Percentiles rank a stretch among this genome's conserved stretches.
These are phyloP conservation scores for Mus caroli DNA, from an alignment of 2,797 vertebrate genomes.

Conservation along the genomic window DNA sequence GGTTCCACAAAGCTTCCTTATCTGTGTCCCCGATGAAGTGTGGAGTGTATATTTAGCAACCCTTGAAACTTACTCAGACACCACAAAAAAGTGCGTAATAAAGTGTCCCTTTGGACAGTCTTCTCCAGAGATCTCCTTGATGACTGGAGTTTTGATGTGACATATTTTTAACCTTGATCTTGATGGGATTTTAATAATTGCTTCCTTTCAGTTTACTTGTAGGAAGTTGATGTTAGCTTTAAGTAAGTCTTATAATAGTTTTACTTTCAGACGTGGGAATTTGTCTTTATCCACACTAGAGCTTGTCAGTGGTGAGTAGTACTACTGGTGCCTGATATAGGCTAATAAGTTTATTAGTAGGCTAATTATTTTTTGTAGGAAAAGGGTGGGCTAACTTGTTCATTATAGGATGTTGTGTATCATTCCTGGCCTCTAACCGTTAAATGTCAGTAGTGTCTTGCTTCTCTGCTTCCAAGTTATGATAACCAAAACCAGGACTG, in stretches of 20 bases:
- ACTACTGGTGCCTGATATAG: background rate
- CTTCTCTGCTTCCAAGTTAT: background rate
- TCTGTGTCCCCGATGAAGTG: constrained; percentile 32
- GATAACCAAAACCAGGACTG: background rate
- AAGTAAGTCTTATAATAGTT: constrained; percentile 43
- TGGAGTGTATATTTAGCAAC: background rate
- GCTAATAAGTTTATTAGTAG: background rate
- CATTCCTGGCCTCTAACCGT: background rate
- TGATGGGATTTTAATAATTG: constrained; percentile 55
- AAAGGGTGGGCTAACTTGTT: background rate
- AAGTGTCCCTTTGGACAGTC: background rate
- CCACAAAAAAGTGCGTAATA: background rate
- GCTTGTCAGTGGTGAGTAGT: background rate
- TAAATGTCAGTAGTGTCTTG: constrained; percentile 2
- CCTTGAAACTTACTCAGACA: constrained; percentile 26
- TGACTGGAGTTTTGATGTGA: constrained; percentile 20
- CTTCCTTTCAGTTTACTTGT: constrained; percentile 62
- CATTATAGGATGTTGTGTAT: background rate
- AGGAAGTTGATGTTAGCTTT: constrained; percentile 25
- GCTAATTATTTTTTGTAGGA: background rate
- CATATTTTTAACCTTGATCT: constrained; percentile 41
- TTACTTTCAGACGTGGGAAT: constrained; percentile 31
- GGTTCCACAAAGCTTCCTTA: background rate
- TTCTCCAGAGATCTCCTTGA: constrained; percentile 26
- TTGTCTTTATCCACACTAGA: background rate